A percentile compares a stretch with the other conserved stretches of the same genome.
phyloP scores from a whole-genome alignment of 2,888 invertebrate genomes.

The Himalopsyche anomala region DNA sequence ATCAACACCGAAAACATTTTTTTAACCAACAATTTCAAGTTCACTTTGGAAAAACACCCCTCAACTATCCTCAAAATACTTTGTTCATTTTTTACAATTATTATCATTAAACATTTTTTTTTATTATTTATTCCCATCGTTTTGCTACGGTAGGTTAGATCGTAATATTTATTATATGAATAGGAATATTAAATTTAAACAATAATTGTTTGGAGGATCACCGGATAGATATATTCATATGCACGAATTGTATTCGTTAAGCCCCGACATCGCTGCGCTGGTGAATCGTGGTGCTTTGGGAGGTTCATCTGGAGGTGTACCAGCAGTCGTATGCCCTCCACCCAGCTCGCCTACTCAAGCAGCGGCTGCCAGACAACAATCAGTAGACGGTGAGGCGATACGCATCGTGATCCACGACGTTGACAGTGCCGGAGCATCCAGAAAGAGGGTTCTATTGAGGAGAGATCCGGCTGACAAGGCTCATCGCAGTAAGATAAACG shows the following conservation, averaged over 20 bases:
- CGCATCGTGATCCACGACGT: slow-evolving; percentile 96
- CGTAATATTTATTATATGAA: no score
- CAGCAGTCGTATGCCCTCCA: slow-evolving; percentile 67
- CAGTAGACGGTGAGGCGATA: slow-evolving; percentile 93
- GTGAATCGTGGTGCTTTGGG: slow-evolving; percentile 76
- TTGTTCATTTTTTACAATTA: no score
- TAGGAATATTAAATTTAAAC: no score
- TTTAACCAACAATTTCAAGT: no score
- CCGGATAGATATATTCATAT: no score
- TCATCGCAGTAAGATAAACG: slow-evolving; percentile 85
- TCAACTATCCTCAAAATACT: no score
- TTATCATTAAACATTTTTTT: no score
- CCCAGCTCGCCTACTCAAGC: slow-evolving; percentile 77
- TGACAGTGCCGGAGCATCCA: slow-evolving; percentile 84
- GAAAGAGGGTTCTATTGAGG: slow-evolving; percentile 84
- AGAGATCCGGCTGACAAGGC: slow-evolving; percentile 90
- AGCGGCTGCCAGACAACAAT: slow-evolving; percentile 86
- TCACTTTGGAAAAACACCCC: no score
- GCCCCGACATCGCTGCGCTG: slow-evolving; percentile 85
- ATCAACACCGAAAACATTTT: no score
- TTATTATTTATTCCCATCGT: no score
- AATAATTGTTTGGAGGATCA: no score
- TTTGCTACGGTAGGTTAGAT: no score
- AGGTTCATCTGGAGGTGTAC: slow-evolving; percentile 70
- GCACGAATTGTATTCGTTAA: slow-evolving; percentile 69